These are phyloP conservation scores for Oxyruncus cristatus DNA, from an alignment of 2,113 vertebrate genomes.

Conservation along the genomic window DNA sequence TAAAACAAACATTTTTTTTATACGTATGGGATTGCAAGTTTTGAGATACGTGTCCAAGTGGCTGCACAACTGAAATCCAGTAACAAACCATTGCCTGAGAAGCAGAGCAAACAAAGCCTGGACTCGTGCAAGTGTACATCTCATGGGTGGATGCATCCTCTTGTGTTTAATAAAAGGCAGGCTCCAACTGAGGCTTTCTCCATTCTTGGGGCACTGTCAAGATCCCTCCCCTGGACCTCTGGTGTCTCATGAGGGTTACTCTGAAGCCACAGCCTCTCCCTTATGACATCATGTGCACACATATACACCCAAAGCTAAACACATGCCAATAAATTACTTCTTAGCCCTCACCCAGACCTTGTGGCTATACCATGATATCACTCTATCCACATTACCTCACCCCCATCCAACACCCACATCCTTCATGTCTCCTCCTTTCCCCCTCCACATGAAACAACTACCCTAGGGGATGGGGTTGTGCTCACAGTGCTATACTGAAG, in stretches of 20 bases:
- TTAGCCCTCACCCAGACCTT: background rate
- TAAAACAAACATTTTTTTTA: background rate
- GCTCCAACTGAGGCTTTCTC: background rate
- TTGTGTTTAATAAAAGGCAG: background rate
- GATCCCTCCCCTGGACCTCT: background rate
- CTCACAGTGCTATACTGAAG: background rate
- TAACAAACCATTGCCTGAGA: background rate
- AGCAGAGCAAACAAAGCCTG: background rate
- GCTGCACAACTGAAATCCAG: background rate
- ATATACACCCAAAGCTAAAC: background rate
- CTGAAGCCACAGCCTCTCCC: conserved; percentile 1
- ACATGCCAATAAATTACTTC: background rate
- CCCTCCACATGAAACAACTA: background rate
- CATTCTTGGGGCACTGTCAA: background rate
- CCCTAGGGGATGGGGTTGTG: background rate
- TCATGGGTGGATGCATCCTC: background rate
- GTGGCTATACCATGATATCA: conserved; percentile 36
- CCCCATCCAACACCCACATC: background rate
- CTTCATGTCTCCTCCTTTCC: background rate
- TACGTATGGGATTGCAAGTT: background rate
- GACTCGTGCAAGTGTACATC: background rate
- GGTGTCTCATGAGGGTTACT: background rate
- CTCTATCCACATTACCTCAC: conserved; percentile 42
- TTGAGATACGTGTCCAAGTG: background rate
- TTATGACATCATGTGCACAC: background rate